Conservation (phyloP, 1,140 invertebrate species). For the Pinna nobilis region DNA sequence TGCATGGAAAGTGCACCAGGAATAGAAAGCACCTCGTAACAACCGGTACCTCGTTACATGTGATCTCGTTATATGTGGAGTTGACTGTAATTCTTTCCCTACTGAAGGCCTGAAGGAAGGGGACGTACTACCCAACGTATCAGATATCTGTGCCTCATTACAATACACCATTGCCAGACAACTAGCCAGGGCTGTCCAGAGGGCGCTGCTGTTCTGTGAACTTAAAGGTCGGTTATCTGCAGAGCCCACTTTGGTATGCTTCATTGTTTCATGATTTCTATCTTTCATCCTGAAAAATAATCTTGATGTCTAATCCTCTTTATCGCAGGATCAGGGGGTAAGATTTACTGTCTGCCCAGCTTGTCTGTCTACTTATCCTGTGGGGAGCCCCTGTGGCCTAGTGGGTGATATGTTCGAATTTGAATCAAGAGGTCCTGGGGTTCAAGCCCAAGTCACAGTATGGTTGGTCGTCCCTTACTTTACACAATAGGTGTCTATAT, state of each 20-base stretch:
- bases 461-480: no score
- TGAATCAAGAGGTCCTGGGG: no score
- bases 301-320: not conserved
- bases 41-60: no score
- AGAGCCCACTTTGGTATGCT: conserved; percentile 61
- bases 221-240: conserved; percentile 78
- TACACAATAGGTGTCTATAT: no score
- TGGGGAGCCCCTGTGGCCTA: no score
- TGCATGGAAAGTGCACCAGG: no score
- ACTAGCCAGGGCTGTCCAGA: conserved; percentile 86
- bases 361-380: no score
- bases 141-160: conserved; percentile 91
- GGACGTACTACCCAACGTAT: conserved; percentile 85
- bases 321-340: not conserved
- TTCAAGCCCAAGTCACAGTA: no score
- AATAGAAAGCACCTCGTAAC: no score
- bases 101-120: conserved; percentile 79
- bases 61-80: not conserved
- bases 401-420: no score
- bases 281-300: no score
- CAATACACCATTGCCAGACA: conserved; percentile 86
- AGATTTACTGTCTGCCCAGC: not conserved
- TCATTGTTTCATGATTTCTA: not conserved
- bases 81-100: conserved; percentile 39
- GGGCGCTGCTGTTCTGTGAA: conserved; percentile 87